Percentiles rank a stretch among this genome's conserved stretches.
Conservation (phyloP, 2,888 invertebrate species). For the Hipparchia sbordonii region DNA sequence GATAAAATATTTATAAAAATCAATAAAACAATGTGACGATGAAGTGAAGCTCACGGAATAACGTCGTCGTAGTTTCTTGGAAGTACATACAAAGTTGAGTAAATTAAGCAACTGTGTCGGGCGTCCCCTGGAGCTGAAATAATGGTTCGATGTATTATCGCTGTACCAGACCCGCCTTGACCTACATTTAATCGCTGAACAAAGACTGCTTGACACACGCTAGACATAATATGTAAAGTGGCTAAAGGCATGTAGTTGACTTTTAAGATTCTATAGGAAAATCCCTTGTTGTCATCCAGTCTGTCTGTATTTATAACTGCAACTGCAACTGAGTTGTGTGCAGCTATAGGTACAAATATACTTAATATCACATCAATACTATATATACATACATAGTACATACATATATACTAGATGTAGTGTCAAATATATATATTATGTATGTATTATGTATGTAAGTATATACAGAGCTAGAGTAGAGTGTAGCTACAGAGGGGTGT, state of each 20-base stretch:
- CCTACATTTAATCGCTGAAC: conserved; percentile 47
- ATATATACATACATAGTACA: no score
- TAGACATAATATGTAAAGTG: conserved; percentile 19
- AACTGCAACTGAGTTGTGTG: no score
- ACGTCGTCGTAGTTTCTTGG: conserved; percentile 29
- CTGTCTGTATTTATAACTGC: no score
- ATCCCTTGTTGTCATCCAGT: no score
- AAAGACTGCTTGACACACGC: conserved; percentile 32
- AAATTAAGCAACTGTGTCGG: conserved; percentile 42
- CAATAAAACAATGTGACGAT: background rate
- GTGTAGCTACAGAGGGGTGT: no score
- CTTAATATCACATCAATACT: no score
- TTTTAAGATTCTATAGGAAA: no score
- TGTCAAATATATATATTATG: no score
- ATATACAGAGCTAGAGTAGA: no score
- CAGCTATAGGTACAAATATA: no score
- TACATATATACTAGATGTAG: no score
- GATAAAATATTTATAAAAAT: conserved; percentile 12
- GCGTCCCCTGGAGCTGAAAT: conserved; percentile 45
- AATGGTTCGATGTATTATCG: conserved; percentile 50
- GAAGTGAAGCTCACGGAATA: conserved; percentile 2
- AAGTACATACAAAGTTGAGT: conserved; percentile 32
- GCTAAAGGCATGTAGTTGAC: background rate
- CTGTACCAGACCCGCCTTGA: conserved; percentile 49
- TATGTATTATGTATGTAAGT: no score